Percentiles rank a stretch among this genome's conserved stretches.
Conservation (phyloP, 2,797 vertebrate species). For the Ambastaia sidthimunki region DNA sequence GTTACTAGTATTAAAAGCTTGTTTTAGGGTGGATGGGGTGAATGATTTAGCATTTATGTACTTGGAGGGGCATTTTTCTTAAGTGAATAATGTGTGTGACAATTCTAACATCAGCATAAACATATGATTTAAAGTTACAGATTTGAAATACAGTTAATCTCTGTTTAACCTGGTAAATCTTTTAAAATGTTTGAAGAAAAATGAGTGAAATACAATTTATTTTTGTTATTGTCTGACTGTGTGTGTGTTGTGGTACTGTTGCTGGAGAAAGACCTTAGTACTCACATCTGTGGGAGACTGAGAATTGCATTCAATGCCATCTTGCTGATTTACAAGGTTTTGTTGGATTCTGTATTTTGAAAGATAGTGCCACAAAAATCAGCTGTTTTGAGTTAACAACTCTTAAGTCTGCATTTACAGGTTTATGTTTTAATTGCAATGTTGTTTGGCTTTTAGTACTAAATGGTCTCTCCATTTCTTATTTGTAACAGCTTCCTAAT, state of each 20-base stretch:
- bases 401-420: slow-evolving; percentile 3
- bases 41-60: slow-evolving; percentile 7
- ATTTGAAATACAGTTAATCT: background rate
- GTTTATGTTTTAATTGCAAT: slow-evolving; percentile 70
- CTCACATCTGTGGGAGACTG: slow-evolving; percentile 7
- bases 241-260: slow-evolving; percentile 16
- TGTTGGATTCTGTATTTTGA: slow-evolving; percentile 17
- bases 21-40: slow-evolving; percentile 11
- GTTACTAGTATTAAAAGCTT: background rate
- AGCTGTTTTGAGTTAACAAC: background rate
- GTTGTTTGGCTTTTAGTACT: slow-evolving; percentile 84
- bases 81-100: slow-evolving; percentile 2
- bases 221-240: background rate
- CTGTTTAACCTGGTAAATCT: background rate
- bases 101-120: background rate
- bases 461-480: slow-evolving; percentile 83
- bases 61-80: slow-evolving; percentile 4
- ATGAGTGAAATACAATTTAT: background rate
- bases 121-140: background rate
- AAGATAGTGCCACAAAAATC: slow-evolving; percentile 16
- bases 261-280: slow-evolving; percentile 52
- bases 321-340: slow-evolving; percentile 15
- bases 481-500: slow-evolving; percentile 77
- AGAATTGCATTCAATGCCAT: slow-evolving; percentile 16
- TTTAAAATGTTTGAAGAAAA: slow-evolving; percentile 8